Evolutionary conservation across 2,888 invertebrate genomes (phyloP).

Genomic region (Abrostola triplasia): DNA sequence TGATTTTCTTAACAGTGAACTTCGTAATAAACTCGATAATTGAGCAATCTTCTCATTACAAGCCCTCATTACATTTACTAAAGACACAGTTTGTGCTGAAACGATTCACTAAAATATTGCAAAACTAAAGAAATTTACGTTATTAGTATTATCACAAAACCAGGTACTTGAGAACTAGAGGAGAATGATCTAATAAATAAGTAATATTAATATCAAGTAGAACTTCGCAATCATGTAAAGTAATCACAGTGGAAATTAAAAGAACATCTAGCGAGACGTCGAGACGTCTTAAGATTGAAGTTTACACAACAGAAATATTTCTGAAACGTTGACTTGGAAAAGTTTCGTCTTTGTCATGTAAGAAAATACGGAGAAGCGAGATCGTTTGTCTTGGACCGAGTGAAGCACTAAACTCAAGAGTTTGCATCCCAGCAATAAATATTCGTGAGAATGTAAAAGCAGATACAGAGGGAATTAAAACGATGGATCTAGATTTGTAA

Average conservation of each 20-base stretch:
- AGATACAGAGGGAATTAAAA: constrained; percentile 56
- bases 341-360: constrained; percentile 84
- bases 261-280: constrained; percentile 43
- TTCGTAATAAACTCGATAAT: too few species aligned
- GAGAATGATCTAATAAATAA: background rate
- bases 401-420: constrained; percentile 68
- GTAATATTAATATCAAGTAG: constrained; percentile 11
- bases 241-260: constrained; percentile 61
- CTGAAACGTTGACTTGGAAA: constrained; percentile 73
- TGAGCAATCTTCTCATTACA: too few species aligned
- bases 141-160: too few species aligned
- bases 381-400: constrained; percentile 77
- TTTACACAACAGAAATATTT: constrained; percentile 78
- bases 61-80: too few species aligned
- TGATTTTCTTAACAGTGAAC: too few species aligned
- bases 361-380: constrained; percentile 75
- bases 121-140: too few species aligned
- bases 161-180: too few species aligned
- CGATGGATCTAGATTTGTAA: constrained; percentile 55
- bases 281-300: constrained; percentile 65
- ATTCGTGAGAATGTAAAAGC: constrained; percentile 65
- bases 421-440: constrained; percentile 77
- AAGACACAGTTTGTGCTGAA: too few species aligned
- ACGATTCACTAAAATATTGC: too few species aligned
- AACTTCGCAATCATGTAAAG: constrained; percentile 46